phyloP scores from a whole-genome alignment of 2,888 invertebrate species.

The Callinectes sapidus region DNA sequence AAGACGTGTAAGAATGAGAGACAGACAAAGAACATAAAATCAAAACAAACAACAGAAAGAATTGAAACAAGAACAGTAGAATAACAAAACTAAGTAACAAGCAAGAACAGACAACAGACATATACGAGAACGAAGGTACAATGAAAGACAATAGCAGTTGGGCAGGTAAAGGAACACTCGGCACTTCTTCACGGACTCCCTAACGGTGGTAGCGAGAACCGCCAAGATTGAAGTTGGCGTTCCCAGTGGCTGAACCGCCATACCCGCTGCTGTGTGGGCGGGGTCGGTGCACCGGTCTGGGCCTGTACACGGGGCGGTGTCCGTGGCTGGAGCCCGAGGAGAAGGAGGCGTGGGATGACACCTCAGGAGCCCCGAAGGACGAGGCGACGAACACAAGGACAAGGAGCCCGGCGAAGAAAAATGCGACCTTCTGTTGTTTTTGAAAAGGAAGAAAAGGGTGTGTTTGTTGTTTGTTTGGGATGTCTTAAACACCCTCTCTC shows the following conservation, averaged over 20 bases:
- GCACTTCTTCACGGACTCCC: no score
- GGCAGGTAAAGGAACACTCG: not conserved
- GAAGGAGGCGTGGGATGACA: not conserved
- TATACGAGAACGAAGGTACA: no score
- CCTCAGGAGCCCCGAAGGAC: not conserved
- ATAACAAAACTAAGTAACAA: no score
- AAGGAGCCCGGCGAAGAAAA: conserved; percentile 4
- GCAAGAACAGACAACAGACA: no score
- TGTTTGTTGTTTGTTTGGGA: no score
- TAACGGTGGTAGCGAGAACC: no score
- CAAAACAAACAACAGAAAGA: no score
- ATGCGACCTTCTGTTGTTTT: conserved; percentile 22
- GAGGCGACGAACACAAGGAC: conserved; percentile 3
- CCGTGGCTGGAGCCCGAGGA: not conserved
- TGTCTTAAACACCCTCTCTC: not conserved
- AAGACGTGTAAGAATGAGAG: no score
- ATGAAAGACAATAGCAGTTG: not conserved
- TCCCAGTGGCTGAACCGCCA: not conserved
- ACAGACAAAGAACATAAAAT: no score
- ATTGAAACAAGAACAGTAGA: no score
- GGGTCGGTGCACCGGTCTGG: not conserved
- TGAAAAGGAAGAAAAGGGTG: not conserved
- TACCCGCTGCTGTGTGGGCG: not conserved
- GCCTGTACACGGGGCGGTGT: not conserved
- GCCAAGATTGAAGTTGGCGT: not conserved